Evolutionary conservation across 2,113 vertebrate species (phyloP), one percentile per base, ranked within the genome.

Genomic region (rabbit (Oryctolagus cuniculus)): DNA sequence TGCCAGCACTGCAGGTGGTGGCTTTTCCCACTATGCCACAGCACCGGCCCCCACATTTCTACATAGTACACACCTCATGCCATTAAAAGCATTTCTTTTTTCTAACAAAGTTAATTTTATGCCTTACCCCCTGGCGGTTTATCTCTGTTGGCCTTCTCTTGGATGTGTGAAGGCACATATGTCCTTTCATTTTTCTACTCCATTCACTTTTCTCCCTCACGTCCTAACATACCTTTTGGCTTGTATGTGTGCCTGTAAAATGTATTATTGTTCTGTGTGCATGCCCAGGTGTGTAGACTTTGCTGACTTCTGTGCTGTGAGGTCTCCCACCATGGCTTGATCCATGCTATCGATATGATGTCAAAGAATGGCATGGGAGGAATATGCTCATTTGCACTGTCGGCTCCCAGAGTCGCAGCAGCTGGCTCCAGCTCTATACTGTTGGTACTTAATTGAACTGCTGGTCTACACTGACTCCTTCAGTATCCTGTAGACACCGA

Each of bases 341-440:
- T 51, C 70, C 44, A 21, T 34, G 80, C 77, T 22, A 4, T 31
- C 44, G 6, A n/a, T 10, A 8, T 64, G 87, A 61, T 10, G 29
- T 49, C 63, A 31, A 22, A 29, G 51, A 58, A 31, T 15, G 19
- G 31, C 12, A 2, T 25, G 21, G 51, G 80, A 93, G 67, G 44
- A 53, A 49, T 3, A 9, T 2, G 6, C 10, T 38, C 25, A 6
- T 0, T 2, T 9, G 31, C 9, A 24, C 8, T 11, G 4, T 27
- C 0, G 1, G 34, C 8, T 90, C 7, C 29, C 12, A 19, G 91
- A 70, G 6, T 49, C n/a, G 72, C 38, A 2, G 13, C 22, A 10
- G 13, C 69, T 24, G 69, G 16, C 36, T 81, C 34, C 67, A 38
- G 38, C 49, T 29, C 21, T 64, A 31, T 8, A n/a, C 29, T 51